These are phyloP conservation scores for Lampropteryx suffumata DNA, from an alignment of 2,888 invertebrate genomes.

Conservation along the genomic window DNA sequence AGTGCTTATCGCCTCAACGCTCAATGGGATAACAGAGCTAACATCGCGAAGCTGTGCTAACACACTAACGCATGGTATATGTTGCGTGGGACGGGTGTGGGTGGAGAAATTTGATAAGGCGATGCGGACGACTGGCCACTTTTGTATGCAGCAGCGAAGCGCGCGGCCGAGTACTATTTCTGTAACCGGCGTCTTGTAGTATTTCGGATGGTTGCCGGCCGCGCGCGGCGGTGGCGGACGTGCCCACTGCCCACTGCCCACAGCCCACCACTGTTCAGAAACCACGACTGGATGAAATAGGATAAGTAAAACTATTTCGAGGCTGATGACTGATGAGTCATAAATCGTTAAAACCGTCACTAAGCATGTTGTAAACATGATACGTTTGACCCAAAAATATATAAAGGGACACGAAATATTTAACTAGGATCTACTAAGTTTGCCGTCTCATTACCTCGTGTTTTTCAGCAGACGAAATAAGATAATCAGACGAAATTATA, in stretches of 20 bases:
- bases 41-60: slow-evolving; percentile 61
- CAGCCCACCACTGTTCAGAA: too few species aligned
- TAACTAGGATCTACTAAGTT: too few species aligned
- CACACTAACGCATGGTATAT: slow-evolving; percentile 74
- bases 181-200: slow-evolving; percentile 61
- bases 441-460: too few species aligned
- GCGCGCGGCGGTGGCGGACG: slow-evolving; percentile 32
- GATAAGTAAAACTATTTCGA: slow-evolving; percentile 27
- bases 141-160: slow-evolving; percentile 73
- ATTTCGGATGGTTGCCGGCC: slow-evolving; percentile 48
- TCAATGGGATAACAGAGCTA: slow-evolving; percentile 47
- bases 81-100: slow-evolving; percentile 67
- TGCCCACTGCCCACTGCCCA: slow-evolving; percentile 13
- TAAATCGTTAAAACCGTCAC: neutral
- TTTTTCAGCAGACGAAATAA: too few species aligned
- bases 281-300: slow-evolving; percentile 20
- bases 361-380: slow-evolving; percentile 13
- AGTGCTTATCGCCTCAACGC: slow-evolving; percentile 57
- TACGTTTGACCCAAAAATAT: slow-evolving; percentile 24
- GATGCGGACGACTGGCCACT: slow-evolving; percentile 65
- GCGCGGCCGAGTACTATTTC: slow-evolving; percentile 69
- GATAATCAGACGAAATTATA: too few species aligned
- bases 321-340: slow-evolving; percentile 14
- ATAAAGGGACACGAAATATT: too few species aligned
- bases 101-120: slow-evolving; percentile 81